A percentile compares a stretch with the other conserved stretches of the same genome.
Conservation (phyloP, 2,113 vertebrate species). For the Dipodomys ordii region DNA sequence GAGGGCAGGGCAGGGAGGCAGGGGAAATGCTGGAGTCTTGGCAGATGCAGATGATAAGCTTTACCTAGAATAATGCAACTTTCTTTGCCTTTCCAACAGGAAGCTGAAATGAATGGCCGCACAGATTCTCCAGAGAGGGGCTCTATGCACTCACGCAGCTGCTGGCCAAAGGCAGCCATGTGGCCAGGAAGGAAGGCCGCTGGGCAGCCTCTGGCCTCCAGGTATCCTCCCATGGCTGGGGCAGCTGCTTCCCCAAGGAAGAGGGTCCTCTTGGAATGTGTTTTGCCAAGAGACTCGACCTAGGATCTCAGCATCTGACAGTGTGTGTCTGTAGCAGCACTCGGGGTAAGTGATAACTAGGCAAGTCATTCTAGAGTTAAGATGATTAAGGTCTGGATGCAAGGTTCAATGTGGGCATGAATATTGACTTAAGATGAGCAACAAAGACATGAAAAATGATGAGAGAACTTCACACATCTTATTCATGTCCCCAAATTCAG, state of each 20-base stretch:
- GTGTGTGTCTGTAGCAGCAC: accelerated
- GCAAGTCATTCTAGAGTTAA: background rate
- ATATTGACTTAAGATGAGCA: background rate
- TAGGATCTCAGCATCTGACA: background rate
- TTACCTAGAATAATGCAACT: constrained; percentile 78
- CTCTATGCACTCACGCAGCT: constrained; percentile 48
- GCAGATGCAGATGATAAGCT: constrained; percentile 79
- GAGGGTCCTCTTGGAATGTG: background rate
- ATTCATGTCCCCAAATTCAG: background rate
- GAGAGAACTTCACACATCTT: background rate
- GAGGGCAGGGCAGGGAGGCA: constrained; percentile 67
- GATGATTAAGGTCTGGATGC: background rate
- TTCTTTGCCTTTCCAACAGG: constrained; percentile 71
- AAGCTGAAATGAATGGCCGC: constrained; percentile 19
- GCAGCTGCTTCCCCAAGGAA: constrained; percentile 48
- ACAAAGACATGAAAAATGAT: background rate
- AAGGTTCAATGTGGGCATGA: too few relatives aligned
- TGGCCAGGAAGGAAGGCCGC: constrained; percentile 53
- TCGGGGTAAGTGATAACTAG: background rate
- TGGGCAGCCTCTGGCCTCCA: background rate
- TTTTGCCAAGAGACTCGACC: background rate
- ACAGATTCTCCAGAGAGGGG: constrained; percentile 53
- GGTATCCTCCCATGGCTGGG: background rate
- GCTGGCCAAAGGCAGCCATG: constrained; percentile 57
- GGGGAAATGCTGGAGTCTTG: constrained; percentile 68